Evolutionary conservation across 2,113 vertebrate genomes (phyloP), one percentile per base, ranked within the genome.

Genomic region (Riparia riparia): DNA sequence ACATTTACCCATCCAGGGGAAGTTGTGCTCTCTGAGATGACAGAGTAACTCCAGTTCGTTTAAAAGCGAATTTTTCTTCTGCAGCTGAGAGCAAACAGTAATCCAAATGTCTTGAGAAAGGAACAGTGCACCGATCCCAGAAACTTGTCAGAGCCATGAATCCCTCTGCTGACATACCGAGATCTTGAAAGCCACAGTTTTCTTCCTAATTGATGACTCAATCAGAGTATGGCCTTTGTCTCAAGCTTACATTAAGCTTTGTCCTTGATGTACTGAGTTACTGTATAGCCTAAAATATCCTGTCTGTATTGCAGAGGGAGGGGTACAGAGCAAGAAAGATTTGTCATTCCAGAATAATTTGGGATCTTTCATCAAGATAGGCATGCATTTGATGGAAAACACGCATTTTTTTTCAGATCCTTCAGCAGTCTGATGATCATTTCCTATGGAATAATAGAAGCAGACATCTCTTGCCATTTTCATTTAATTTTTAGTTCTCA

Each of bases 191-290:
- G 88, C 96, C 32, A 79, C 89, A 89, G 88, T 97, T 98, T 97
- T 97, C 91, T 97, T 92, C 96, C 92, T 97, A 97, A 97, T 96
- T 97, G 97, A 94, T 96, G 93, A 78, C 94, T 98, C 96, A 97
- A 91, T 97, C 96, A 92, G 91, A 96, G 85, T 80, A 64, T 47
- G 57, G 95, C 91, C 96, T 92, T 88, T 94, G 95, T 97, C 95
- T 97, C 86, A 95, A 94, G 89, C 94, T 97, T 97, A 60, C 95
- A 97, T 96, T 95, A 97, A 96, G 89, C 90, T 97, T 92, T 95
- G 93, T 96, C 93, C 95, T 97, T 96, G 95, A 74, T 95, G 76
- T 94, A 66, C 93, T 94, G 87, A 95, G 88, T 95, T 96, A 89
- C 86, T 93, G 44, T 93, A 29, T 24, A 69, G 65, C 60, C 73